Percentiles rank a stretch among this genome's conserved stretches.
Evolutionary conservation across 2,888 invertebrate genomes (phyloP).

Genomic region (Cacoxenus indagator): DNA sequence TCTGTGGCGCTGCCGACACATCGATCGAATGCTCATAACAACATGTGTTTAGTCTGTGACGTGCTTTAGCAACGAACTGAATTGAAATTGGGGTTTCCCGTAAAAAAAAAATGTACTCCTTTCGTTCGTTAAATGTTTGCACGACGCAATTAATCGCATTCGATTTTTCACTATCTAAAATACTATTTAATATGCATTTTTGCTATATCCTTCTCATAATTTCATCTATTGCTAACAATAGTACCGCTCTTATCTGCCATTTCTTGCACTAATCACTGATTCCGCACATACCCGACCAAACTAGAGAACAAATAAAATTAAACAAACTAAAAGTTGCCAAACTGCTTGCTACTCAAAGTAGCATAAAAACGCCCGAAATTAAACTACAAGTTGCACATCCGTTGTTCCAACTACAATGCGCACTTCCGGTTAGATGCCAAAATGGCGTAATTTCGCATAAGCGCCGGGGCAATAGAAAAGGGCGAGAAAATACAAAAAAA

Average conservation of each 20-base stretch:
- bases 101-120: too few relatives aligned
- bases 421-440: background rate
- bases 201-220: too few relatives aligned
- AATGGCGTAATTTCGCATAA: background rate
- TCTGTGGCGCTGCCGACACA: background rate
- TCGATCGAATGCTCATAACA: too few relatives aligned
- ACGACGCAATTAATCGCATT: too few relatives aligned
- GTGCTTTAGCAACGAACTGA: background rate
- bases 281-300: background rate
- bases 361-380: slow-evolving; percentile 2
- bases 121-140: too few relatives aligned
- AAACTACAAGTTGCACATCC: background rate
- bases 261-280: too few relatives aligned
- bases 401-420: background rate
- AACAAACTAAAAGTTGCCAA: background rate
- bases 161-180: too few relatives aligned
- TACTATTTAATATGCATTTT: too few relatives aligned
- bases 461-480: background rate
- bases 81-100: too few relatives aligned
- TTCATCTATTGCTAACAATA: too few relatives aligned
- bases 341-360: background rate
- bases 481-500: slow-evolving; percentile 17
- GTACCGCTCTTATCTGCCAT: too few relatives aligned
- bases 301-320: background rate
- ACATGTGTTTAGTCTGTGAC: background rate